Evolutionary conservation across 2,888 invertebrate species (phyloP).

Genomic region (Yponomeuta malinellus): DNA sequence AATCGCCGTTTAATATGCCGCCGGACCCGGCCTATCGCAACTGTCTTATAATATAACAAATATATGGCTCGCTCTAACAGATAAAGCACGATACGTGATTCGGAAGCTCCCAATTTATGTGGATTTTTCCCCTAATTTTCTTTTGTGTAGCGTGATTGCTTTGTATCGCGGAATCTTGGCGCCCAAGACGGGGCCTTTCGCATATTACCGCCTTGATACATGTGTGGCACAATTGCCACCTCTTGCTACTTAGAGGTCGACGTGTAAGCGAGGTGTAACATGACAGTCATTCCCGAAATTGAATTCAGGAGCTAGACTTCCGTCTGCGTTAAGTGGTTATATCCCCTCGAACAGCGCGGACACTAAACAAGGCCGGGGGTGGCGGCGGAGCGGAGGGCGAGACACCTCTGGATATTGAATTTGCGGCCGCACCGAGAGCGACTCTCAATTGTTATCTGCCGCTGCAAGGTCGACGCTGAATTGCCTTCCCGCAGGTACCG

Average conservation of each 20-base stretch:
- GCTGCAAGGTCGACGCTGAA: constrained; percentile 64
- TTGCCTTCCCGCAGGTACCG: constrained; percentile 51
- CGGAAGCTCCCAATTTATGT: constrained; percentile 29
- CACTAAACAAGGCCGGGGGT: constrained; percentile 36
- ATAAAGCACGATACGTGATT: constrained; percentile 45
- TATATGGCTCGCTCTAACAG: constrained; percentile 36
- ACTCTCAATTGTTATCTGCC: constrained; percentile 70
- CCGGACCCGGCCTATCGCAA: constrained; percentile 43
- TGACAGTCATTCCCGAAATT: constrained; percentile 47
- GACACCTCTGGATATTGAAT: constrained; percentile 74
- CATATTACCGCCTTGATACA: background rate
- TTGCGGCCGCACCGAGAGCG: constrained; percentile 57
- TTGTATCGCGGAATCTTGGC: constrained; percentile 15
- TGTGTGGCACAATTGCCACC: background rate
- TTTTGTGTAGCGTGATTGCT: constrained; percentile 23
- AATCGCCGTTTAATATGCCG: constrained; percentile 73
- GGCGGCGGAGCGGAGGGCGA: constrained; percentile 34
- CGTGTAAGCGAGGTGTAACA: background rate
- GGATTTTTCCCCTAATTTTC: constrained; percentile 31
- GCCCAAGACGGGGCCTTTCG: constrained; percentile 21
- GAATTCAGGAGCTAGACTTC: constrained; percentile 64
- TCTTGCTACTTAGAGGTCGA: background rate
- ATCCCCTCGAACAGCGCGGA: constrained; percentile 53
- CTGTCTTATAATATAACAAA: constrained; percentile 29
- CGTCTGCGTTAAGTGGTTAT: constrained; percentile 71